These are phyloP conservation scores for Sceloporus undulatus DNA, from an alignment of 2,113 vertebrate species.

Conservation along the genomic window DNA sequence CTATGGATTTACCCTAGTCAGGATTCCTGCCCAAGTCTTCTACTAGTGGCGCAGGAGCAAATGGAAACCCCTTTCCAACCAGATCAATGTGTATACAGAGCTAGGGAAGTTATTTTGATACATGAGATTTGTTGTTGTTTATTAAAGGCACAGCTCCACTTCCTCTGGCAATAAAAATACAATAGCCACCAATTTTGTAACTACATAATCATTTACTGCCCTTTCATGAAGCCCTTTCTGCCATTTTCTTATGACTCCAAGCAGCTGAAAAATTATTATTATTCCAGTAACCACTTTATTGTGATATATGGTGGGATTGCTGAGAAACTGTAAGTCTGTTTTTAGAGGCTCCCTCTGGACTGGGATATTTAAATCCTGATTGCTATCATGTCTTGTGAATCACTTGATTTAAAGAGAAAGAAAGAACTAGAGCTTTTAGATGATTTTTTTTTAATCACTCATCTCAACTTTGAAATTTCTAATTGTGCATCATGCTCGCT, in stretches of 20 bases:
- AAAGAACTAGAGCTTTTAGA: neutral
- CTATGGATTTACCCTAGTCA: too few relatives aligned
- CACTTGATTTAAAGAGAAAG: conserved; percentile 28
- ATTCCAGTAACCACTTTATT: neutral
- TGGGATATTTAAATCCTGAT: conserved; percentile 11
- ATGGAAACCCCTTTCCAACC: neutral
- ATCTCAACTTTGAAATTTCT: conserved; percentile 49
- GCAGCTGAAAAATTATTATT: neutral
- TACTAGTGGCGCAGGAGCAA: neutral
- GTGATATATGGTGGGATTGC: neutral
- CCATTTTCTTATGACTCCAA: neutral
- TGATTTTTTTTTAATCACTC: conserved; percentile 27
- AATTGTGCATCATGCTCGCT: conserved; percentile 21
- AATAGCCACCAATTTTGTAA: neutral
- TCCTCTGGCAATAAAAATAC: neutral
- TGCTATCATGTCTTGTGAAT: conserved; percentile 16
- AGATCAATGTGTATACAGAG: neutral
- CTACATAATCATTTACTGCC: neutral
- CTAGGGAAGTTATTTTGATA: neutral
- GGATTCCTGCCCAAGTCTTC: too few relatives aligned
- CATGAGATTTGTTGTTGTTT: too few relatives aligned
- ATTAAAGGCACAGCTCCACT: too few relatives aligned
- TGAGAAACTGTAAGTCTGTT: neutral
- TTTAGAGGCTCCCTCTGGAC: neutral
- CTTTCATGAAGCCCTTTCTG: neutral